Base-by-base conservation (phyloP, 1,140 invertebrate species). In the Drosophila kanapiae region DNA sequence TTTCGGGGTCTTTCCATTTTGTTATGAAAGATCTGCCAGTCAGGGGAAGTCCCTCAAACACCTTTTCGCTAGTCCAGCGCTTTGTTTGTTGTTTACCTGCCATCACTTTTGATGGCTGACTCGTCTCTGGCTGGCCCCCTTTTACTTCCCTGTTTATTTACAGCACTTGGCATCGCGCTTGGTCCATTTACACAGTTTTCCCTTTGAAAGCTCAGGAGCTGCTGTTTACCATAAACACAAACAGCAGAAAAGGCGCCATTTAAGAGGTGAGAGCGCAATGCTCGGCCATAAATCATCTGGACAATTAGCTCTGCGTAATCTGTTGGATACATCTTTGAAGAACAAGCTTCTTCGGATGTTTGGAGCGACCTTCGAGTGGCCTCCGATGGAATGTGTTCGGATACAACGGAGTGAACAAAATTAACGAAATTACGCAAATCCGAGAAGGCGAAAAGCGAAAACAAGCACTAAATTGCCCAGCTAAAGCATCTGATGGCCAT, bases 371-470 rank as follows among this genome's bases (percentile, higher is more conserved):
- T 77, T 77, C 75, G 47, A 10, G 56, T 51, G 62, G 62, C 75
- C 72, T 76, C 53, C 54, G 4, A 13, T 23, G 40, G 47, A 68
- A 76, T 76, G 63, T 65, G 62, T 33, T 75, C 14, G 31, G 16
- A 57, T 57, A 53, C 59, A 58, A 56, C 43, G 23, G 23, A 63
- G n/a, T 14, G 33, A 37, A 51, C 53, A 38, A 54, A 54, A 54
- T 54, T 54, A 54, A 54, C 33, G 38, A 43, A 60, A 80, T 86
- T 78, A 75, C 75, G 77, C 81, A 83, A 82, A 85, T 63, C 62
- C 45, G 45, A 57, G 42, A 65, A 64, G 83, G 74, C 43, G 63
- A 65, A 77, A 35, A 49, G 68, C 47, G 68, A 65, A 80, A 53
- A 49, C 58, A 38, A 23, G 54, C 45, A 56, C 57, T 54, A 80